A percentile compares a stretch with the other conserved stretches of the same genome.
Conservation (phyloP, 1,140 invertebrate genomes). For the Tetragonula clypearis region DNA sequence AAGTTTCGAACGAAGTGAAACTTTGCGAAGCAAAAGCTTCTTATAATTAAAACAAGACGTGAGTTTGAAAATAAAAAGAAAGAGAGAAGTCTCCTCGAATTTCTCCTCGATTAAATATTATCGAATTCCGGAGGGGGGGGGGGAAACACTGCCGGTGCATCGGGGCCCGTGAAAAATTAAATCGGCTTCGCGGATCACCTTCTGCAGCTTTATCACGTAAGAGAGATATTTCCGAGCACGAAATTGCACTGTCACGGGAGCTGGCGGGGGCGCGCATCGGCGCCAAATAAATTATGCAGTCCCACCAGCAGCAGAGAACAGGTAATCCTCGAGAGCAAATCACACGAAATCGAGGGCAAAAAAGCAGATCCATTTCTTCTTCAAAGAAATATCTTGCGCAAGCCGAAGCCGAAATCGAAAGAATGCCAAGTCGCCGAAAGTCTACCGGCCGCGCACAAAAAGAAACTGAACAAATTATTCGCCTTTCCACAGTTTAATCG, state of each 20-base stretch:
- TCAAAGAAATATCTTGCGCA: not conserved
- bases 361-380: not conserved
- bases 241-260: constrained; percentile 5
- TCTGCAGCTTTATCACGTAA: not conserved
- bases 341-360: not conserved
- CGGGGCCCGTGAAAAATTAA: not conserved
- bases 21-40: too few relatives aligned
- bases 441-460: too few relatives aligned
- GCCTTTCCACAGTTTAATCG: too few relatives aligned
- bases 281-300: constrained; percentile 22
- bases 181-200: not conserved
- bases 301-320: not conserved
- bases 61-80: not conserved
- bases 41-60: too few relatives aligned
- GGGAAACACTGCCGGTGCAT: too few relatives aligned
- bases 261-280: not conserved
- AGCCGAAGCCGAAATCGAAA: too few relatives aligned
- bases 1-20: too few relatives aligned
- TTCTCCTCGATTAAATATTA: too few relatives aligned
- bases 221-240: not conserved
- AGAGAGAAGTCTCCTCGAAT: too few relatives aligned
- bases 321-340: not conserved
- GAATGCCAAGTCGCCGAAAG: too few relatives aligned
- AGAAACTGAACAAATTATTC: too few relatives aligned
- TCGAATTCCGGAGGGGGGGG: too few relatives aligned